These are phyloP conservation scores for Ectemnius lituratus DNA, from an alignment of 2,888 invertebrate species.

Conservation along the genomic window DNA sequence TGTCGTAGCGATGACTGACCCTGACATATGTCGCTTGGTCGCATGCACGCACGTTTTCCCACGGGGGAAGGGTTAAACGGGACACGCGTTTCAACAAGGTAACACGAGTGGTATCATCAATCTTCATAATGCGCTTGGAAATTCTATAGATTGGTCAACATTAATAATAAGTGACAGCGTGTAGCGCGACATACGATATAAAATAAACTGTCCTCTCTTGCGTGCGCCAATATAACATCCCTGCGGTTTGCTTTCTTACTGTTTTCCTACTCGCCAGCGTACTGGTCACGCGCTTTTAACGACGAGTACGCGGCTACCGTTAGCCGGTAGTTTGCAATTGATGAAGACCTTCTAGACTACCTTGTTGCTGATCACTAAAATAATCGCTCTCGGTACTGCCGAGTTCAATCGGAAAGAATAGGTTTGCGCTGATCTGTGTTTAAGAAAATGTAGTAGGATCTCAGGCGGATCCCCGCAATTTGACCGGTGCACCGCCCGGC, in stretches of 20 bases:
- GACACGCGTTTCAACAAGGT: constrained; percentile 13
- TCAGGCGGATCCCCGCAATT: too few species aligned
- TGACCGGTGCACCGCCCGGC: too few species aligned
- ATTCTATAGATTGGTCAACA: constrained; percentile 37
- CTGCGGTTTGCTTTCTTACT: constrained; percentile 12
- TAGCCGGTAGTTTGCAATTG: too few species aligned
- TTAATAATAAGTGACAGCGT: constrained; percentile 23
- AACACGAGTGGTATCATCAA: constrained; percentile 27
- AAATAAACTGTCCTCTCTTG: constrained; percentile 35
- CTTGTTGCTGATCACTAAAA: too few species aligned
- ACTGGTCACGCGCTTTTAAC: constrained; percentile 25
- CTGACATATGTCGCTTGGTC: constrained; percentile 8
- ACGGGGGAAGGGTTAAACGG: constrained; percentile 19
- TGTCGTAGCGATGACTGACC: background rate
- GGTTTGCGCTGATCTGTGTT: too few species aligned
- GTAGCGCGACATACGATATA: constrained; percentile 27
- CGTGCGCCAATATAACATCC: constrained; percentile 31
- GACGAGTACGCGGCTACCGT: background rate
- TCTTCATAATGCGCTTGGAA: constrained; percentile 33
- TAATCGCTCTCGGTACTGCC: too few species aligned
- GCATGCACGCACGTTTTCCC: constrained; percentile 6
- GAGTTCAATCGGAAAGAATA: too few species aligned
- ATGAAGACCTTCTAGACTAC: too few species aligned
- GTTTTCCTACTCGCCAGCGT: background rate
- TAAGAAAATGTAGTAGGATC: too few species aligned